Conservation (phyloP, 1,140 invertebrate genomes). For the Zaprionus tsacasi region DNA sequence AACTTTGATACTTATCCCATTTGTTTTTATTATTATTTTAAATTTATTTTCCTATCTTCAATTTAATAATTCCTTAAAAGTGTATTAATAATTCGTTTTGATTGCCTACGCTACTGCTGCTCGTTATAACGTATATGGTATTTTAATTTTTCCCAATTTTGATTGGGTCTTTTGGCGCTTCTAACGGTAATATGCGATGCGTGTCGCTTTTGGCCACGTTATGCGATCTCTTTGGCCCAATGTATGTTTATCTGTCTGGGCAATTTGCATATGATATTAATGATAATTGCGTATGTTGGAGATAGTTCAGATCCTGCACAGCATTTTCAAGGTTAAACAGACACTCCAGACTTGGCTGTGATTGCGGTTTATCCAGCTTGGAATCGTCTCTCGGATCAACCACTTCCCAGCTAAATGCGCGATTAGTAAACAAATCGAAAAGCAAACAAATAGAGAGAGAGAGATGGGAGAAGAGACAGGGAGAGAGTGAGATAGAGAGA, state of each 20-base stretch:
- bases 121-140: not conserved
- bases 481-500: not conserved
- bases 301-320: not conserved
- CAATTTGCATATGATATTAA: slow-evolving; percentile 66
- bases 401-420: slow-evolving; percentile 34
- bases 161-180: slow-evolving; percentile 55
- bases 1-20: too few relatives aligned
- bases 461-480: not conserved
- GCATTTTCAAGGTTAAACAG: slow-evolving; percentile 57
- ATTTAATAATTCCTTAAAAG: too few relatives aligned
- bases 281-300: slow-evolving; percentile 35
- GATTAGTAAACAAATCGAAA: slow-evolving; percentile 16
- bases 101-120: not conserved
- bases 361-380: slow-evolving; percentile 4
- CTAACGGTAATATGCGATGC: slow-evolving; percentile 61
- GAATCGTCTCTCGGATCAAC: not conserved
- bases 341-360: not conserved
- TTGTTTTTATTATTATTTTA: too few relatives aligned
- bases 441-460: slow-evolving; percentile 23
- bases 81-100: not conserved
- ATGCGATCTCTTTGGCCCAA: slow-evolving; percentile 20
- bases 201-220: slow-evolving; percentile 17
- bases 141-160: slow-evolving; percentile 11
- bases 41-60: too few relatives aligned
- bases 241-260: slow-evolving; percentile 78